Evolutionary conservation across 1,140 invertebrate genomes (phyloP), one percentile per base, ranked within the genome.

Genomic region (Lasioglossum baleicum): DNA sequence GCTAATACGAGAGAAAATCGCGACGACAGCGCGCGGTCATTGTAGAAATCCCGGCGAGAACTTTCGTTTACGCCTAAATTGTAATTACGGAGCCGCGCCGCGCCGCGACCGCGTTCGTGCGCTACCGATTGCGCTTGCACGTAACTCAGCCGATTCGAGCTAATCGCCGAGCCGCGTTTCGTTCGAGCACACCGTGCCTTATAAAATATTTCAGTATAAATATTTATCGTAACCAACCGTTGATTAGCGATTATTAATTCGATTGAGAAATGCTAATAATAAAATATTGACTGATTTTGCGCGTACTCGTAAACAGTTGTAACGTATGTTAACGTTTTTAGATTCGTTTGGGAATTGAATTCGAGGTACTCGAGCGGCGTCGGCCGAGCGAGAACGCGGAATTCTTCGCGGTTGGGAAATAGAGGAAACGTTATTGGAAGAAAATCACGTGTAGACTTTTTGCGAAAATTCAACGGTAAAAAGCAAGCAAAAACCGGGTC

Each of bases 131-230:
- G 15, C 7, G 20, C 26, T 10, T 6, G 44, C 48, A 63, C 44
- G 72, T 75, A 60, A 68, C 51, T 67, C 20, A 64, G 31, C 48
- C 11, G 68, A 68, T 68, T 76, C 40, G 22, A n/a, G 17, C 4
- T 61, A 69, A 76, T 76, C 65, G 31, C 61, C 11, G 10, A 15
- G 56, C n/a, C 53, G 61, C 40, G 65, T 76, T 48, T 48, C 53
- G 20, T 61, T 26, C 40, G 40, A 68, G 68, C 58, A 40, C 31
- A n/a, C 53, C 17, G 10, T 26, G 35, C 35, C 48, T 42, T 3
- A 26, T 42, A 8, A 6, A 42, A 7, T 42, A 42, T 42, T 42
- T 42, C 6, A 8, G 42, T 11, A 35, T 35, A 4, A 35, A 35
- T 35, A 35, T 35, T 35, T 35, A 35, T 35, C 35, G 35, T 35